Conservation (phyloP, 1,140 invertebrate genomes). For the Drosophila kurseongensis region DNA sequence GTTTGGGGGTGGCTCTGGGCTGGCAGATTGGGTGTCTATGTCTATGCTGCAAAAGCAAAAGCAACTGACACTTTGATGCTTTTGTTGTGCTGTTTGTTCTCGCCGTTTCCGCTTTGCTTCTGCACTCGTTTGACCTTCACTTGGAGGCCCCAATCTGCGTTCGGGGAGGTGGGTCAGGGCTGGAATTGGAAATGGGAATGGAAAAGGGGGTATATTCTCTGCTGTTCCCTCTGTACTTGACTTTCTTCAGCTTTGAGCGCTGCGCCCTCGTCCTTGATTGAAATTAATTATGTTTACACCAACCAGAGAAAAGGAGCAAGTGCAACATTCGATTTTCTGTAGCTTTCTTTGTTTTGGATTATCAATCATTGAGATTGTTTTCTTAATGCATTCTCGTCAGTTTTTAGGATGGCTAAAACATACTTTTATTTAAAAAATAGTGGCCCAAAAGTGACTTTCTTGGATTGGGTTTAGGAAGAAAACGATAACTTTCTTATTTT, state of each 20-base stretch:
- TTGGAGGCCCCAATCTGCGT: slow-evolving; percentile 52
- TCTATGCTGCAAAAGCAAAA: slow-evolving; percentile 64
- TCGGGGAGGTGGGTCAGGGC: neutral
- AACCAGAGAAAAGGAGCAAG: neutral
- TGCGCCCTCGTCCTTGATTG: slow-evolving; percentile 57
- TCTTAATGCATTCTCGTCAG: neutral
- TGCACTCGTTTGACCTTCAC: slow-evolving; percentile 76
- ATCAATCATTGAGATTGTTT: slow-evolving; percentile 1
- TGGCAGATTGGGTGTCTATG: slow-evolving; percentile 22
- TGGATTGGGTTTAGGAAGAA: neutral
- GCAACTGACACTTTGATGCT: slow-evolving; percentile 59
- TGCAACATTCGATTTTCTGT: slow-evolving; percentile 10
- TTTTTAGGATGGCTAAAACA: neutral
- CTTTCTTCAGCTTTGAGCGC: slow-evolving; percentile 40
- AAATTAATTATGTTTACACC: slow-evolving; percentile 67
- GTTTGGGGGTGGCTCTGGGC: slow-evolving; percentile 8
- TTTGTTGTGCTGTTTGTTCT: slow-evolving; percentile 57
- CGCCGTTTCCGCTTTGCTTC: slow-evolving; percentile 49
- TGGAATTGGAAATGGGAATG: neutral
- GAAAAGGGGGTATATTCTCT: slow-evolving; percentile 22
- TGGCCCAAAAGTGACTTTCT: neutral
- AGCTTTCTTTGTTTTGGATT: slow-evolving; percentile 7
- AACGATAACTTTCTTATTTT: too few relatives aligned
- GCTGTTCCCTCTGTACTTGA: slow-evolving; percentile 68
- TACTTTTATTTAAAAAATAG: neutral